Base-by-base conservation (phyloP, 2,888 invertebrate genomes). In the Neelides folsomi region DNA sequence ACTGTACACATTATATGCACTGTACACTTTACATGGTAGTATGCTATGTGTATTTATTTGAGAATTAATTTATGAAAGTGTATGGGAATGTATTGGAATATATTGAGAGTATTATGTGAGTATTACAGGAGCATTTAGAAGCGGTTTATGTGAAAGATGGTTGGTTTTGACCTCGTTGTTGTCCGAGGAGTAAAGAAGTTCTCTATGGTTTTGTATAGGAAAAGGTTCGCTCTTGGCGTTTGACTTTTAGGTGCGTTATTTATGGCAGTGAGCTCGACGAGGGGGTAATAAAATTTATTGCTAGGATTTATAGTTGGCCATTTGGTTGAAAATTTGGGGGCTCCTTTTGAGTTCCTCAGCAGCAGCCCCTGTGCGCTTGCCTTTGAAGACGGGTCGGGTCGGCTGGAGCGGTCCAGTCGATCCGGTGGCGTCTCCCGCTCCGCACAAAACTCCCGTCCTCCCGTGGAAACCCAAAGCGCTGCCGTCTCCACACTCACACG, bases 221-320 rank as follows among this genome's bases (percentile, higher is more conserved):
- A 27, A 27, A 27, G 27, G 27, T 3, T 7, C 27, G 27, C 51
- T 44, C 51, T 58, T 57, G 58, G 58, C 58, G 58, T 61, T 63
- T 63, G 63, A 63, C 63, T 63, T 63, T 63, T 63, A 63, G 61
- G 63, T 61, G 63, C 61, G 60, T 63, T 60, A 63, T 63, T 63
- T 63, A 63, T 63, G 63, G 63, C 56, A 60, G 52, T 52, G 59
- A 60, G 62, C 62, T 58, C 59, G 56, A 57, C 61, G 59, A 63
- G 63, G 60, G 63, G 61, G 61, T 60, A 62, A 63, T 63, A 63
- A 63, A 63, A 63, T 63, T 63, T 63, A 63, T 63, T 63, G 61
- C 63, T 58, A 63, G 63, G 61, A 63, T 63, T 63, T 63, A 63
- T 63, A 61, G 61, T 63, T 61, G 61, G 63, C 63, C 61, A 63